Base-by-base conservation (phyloP, 2,888 invertebrate species). In the Clanis bilineata region DNA sequence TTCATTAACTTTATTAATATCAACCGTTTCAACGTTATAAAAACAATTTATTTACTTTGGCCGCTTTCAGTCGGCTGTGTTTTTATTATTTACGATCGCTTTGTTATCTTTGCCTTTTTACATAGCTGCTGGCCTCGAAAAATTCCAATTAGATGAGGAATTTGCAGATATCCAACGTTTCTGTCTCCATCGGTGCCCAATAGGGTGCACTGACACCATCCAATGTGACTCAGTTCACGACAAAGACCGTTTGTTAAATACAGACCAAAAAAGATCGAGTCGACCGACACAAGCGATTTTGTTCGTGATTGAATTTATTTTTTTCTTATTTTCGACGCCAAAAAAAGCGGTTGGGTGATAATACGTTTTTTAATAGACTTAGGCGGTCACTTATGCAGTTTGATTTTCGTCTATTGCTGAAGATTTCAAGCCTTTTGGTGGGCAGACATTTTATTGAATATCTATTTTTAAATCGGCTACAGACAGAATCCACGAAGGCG, bases 141-240 rank as follows among this genome's bases (percentile, higher is more conserved):
- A 38, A 18, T 7, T 47, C 23, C 36, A n/a, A 57, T 15, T 38
- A 44, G 3, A 21, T 22, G 18, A 32, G 22, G 18, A 44, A 21
- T 45, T 32, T 47, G 41, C 56, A 57, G 57, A 43, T 59, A 44
- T 57, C 43, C 38, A 28, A 18, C 56, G 51, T 41, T 12, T 56
- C 32, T 44, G 38, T 36, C 39, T 15, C 58, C 56, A 56, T 43
- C 61, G 60, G 60, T 64, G 62, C 66, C 65, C 66, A 59, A 61
- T 62, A 56, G 68, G 60, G 72, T 71, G 67, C 72, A 72, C 58
- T 72, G 72, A 72, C 72, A 67, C 58, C 54, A 38, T 41, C 44
- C 62, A 61, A 61, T 57, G 60, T 72, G 71, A 72, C 65, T 72
- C 72, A 71, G 66, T 64, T 56, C 64, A 63, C 63, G 66, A 68